Evolutionary conservation across 1,140 invertebrate species (phyloP), one percentile per base, ranked within the genome.

Genomic region (Drosophila erecta): DNA sequence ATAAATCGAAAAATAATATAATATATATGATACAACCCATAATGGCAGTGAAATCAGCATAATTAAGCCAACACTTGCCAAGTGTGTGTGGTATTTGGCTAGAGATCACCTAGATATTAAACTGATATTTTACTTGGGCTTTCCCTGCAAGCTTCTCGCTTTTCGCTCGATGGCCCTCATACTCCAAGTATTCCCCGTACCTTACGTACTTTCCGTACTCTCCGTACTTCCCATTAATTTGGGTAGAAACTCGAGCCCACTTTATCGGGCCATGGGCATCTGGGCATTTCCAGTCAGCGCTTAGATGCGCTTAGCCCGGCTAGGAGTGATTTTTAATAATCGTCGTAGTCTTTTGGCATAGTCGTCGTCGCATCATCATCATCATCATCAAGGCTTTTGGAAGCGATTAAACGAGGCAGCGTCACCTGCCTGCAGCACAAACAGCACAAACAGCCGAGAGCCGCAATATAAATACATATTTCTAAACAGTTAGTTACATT

Each of bases 401-500:
- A 17, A 50, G 59, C 79, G 83, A 86, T 86, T 86, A 86, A 86
- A 87, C 79, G 75, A 87, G 79, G 75, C 83, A 87, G 55, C 76
- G 66, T 79, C 80, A 83, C 60, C 72, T 58, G 54, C 67, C 72
- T 58, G 54, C 67, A 64, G 22, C 24, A 72, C 49, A 37, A 24
- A 5, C 44, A 37, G n/a, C 22, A n/a, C 20, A 49, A 27, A 41
- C 22, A 17, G 24, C 37, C 37, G 35, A 37, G 15, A 27, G 43
- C 51, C 40, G 53, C 33, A 76, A 73, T 66, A 77, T 73, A 58
- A 77, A 84, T 72, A 83, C 84, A 89, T 87, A 87, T 87, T 87
- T 87, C 84, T 89, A 87, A 87, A 87, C 84, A 87, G 83, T 87
- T 87, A 87, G 84, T 87, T 87, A 84, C 84, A 87, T 87, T 87